Base-by-base conservation (phyloP, 2,888 invertebrate genomes). In the Arctia plantaginis region DNA sequence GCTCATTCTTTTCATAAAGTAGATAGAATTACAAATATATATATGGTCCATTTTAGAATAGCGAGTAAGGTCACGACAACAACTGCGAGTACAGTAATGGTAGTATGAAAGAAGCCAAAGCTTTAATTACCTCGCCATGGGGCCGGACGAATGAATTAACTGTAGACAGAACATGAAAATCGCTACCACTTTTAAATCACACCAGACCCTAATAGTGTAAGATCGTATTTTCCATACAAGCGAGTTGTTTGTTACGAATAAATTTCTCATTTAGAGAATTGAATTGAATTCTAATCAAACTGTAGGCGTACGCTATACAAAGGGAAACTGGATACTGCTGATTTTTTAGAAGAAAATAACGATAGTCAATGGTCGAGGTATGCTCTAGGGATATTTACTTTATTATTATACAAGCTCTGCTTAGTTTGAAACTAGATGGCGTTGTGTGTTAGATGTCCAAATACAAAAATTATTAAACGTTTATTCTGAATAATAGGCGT, bases 251-350 rank as follows among this genome's bases (percentile, higher is more conserved):
- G 75, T 82, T 82, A 79, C 79, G 77, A 74, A 77, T 73, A 8
- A 71, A 82, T 75, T 67, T 75, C 80, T 86, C 80, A 85, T 87
- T 85, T 82, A 85, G 85, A 85, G n/a, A n/a, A n/a, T n/a, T n/a
- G 85, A 87, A 88, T 87, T 86, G 84, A 82, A 82, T 82, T 83
- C 77, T 67, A 76, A 67, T 81, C 77, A 73, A 72, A 69, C 76
- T 75, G 78, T 70, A 74, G 73, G 73, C 73, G 73, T 69, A 79
- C 39, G 13, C 39, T 77, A 70, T 71, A 78, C 75, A 72, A 77
- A 20, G 20, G 12, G 8, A 33, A 69, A 59, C 74, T n/a, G 55
- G 73, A 81, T 76, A 75, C 12, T 41, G 69, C 3, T 39, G 30
- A 39, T 69, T 67, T 62, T 69, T 41, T 18, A 59, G 30, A 44